These are phyloP conservation scores for Drosophila rubida DNA, from an alignment of 2,888 invertebrate species.

Conservation along the genomic window DNA sequence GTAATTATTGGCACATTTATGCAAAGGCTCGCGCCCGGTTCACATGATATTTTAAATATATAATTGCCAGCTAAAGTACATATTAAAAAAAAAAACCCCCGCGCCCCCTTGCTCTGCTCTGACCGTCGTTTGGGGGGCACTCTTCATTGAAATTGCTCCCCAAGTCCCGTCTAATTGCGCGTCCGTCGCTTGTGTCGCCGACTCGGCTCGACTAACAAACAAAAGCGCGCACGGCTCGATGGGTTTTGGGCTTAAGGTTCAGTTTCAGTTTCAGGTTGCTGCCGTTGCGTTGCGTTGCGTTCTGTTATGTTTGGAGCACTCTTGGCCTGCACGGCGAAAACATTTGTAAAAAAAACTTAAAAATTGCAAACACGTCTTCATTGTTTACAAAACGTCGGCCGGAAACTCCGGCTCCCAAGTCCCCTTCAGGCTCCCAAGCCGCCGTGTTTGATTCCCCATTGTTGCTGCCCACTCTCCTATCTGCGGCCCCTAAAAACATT, in stretches of 20 bases:
- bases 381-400: conserved; percentile 78
- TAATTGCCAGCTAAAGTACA: conserved; percentile 62
- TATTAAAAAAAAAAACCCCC: conserved; percentile 8
- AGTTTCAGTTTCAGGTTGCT: conserved; percentile 2
- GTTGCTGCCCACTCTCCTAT: conserved; percentile 27
- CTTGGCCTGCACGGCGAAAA: conserved; percentile 41
- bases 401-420: conserved; percentile 54
- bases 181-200: conserved; percentile 29
- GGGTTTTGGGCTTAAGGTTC: conserved; percentile 32
- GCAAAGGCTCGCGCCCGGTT: conserved; percentile 59
- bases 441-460: conserved; percentile 63
- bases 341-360: conserved; percentile 72
- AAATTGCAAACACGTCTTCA: conserved; percentile 80
- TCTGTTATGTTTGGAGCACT: neutral
- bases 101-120: neutral
- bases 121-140: neutral
- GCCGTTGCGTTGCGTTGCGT: neutral
- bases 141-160: conserved; percentile 14
- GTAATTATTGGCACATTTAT: conserved; percentile 79
- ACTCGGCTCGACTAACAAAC: conserved; percentile 63
- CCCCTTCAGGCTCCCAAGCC: conserved; percentile 1
- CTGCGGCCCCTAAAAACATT: conserved; percentile 1
- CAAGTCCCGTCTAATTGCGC: conserved; percentile 63
- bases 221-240: conserved; percentile 53
- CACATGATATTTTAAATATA: conserved; percentile 69